Evolutionary conservation across 2,797 vertebrate genomes (phyloP).

Genomic region (Darevskia mixta): DNA sequence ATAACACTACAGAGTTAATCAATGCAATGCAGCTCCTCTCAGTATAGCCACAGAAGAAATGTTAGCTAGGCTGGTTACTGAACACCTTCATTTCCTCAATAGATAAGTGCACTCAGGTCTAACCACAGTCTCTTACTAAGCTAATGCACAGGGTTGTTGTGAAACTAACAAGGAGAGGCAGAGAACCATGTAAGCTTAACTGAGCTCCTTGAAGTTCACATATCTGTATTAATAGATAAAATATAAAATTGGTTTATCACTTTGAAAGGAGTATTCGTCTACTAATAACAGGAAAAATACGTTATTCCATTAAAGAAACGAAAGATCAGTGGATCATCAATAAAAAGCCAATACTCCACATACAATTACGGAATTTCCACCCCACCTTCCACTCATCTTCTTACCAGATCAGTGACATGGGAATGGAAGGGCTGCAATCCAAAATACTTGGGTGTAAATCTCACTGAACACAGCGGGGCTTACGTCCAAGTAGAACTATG

Average conservation of each 20-base stretch:
- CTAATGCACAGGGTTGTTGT: too few relatives aligned
- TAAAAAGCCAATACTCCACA: not conserved
- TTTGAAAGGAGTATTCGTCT: too few relatives aligned
- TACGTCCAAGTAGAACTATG: not conserved
- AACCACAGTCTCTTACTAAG: too few relatives aligned
- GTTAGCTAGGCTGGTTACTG: not conserved
- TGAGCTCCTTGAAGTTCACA: too few relatives aligned
- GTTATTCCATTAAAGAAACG: too few relatives aligned
- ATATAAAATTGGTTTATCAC: too few relatives aligned
- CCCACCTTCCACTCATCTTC: too few relatives aligned
- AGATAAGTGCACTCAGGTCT: too few relatives aligned
- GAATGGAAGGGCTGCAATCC: not conserved
- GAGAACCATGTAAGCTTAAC: not conserved
- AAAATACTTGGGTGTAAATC: not conserved
- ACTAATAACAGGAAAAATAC: too few relatives aligned
- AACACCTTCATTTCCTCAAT: not conserved
- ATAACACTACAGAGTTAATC: constrained; percentile 11
- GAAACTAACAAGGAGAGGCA: too few relatives aligned
- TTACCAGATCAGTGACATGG: not conserved
- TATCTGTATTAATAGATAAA: too few relatives aligned
- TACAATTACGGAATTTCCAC: not conserved
- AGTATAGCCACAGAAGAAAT: not conserved
- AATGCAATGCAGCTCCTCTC: not conserved
- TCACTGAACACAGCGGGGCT: not conserved
- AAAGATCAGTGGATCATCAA: not conserved